A percentile compares a stretch with the other conserved stretches of the same genome.
phyloP scores from a whole-genome alignment of 2,797 vertebrate species.

The Salmo trutta region DNA sequence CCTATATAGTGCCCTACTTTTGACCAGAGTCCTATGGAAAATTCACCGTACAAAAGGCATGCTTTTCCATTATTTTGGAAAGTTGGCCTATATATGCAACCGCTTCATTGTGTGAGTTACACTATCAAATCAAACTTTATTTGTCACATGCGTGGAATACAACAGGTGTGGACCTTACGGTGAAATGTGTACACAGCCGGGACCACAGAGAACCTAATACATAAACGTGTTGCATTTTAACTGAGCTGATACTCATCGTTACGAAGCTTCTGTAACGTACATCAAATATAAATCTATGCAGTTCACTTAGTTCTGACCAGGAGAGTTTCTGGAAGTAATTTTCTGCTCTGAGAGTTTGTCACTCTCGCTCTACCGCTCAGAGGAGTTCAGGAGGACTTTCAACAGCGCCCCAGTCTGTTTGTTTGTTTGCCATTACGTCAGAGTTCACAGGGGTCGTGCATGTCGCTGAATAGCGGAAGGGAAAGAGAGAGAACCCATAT shows the following conservation, averaged over 20 bases:
- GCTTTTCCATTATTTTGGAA: too few species aligned
- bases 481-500: not conserved
- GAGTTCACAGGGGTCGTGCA: conserved; percentile 14
- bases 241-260: not conserved
- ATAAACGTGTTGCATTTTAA: too few species aligned
- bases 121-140: too few species aligned
- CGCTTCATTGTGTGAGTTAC: too few species aligned
- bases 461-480: conserved; percentile 3
- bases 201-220: too few species aligned
- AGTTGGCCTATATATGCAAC: too few species aligned
- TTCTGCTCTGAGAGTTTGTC: not conserved
- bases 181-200: too few species aligned
- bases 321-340: not conserved
- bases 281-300: not conserved
- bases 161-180: too few species aligned
- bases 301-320: not conserved
- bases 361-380: not conserved
- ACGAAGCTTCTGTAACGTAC: not conserved
- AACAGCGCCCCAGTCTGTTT: conserved; percentile 3
- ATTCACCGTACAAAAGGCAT: too few species aligned
- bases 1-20: too few species aligned
- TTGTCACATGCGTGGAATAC: too few species aligned
- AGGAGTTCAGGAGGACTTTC: not conserved
- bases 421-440: conserved; percentile 23
- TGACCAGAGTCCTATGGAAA: too few species aligned